Evolutionary conservation across 2,888 invertebrate species (phyloP).

Genomic region (Amblyjoppa proteus): DNA sequence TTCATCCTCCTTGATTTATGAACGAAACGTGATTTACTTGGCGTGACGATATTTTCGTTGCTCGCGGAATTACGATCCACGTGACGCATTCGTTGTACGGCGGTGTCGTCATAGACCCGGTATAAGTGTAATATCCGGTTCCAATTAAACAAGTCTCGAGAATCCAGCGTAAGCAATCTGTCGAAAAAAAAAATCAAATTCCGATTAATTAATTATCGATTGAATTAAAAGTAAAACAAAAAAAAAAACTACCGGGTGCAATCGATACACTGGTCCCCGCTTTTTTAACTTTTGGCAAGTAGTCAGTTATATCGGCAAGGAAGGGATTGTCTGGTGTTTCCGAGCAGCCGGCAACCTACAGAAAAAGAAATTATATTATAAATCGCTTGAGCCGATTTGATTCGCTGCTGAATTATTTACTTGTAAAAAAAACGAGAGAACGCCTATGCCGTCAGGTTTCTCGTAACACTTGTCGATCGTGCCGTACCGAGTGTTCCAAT

Average conservation of each 20-base stretch:
- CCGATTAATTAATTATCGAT: neutral
- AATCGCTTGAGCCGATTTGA: neutral
- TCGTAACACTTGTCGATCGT: conserved; percentile 74
- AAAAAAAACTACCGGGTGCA: conserved; percentile 70
- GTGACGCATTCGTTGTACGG: conserved; percentile 78
- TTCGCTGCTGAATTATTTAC: conserved; percentile 56
- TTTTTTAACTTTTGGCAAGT: conserved; percentile 70
- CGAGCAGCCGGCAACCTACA: conserved; percentile 76
- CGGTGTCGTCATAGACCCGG: conserved; percentile 76
- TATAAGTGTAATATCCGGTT: conserved; percentile 77
- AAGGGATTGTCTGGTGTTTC: conserved; percentile 75
- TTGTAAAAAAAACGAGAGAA: conserved; percentile 76
- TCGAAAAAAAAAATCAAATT: neutral
- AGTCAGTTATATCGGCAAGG: conserved; percentile 72
- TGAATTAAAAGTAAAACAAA: neutral
- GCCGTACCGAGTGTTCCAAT: conserved; percentile 76
- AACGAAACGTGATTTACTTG: conserved; percentile 70
- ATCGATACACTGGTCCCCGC: conserved; percentile 63
- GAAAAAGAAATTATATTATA: conserved; percentile 17
- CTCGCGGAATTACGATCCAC: conserved; percentile 76
- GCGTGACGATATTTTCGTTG: conserved; percentile 74
- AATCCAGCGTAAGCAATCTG: conserved; percentile 62
- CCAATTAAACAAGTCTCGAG: conserved; percentile 51
- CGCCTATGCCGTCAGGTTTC: conserved; percentile 75
- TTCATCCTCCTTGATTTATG: too few species aligned